Evolutionary conservation across 2,888 invertebrate species (phyloP).

Genomic region (Bimastos eiseni): DNA sequence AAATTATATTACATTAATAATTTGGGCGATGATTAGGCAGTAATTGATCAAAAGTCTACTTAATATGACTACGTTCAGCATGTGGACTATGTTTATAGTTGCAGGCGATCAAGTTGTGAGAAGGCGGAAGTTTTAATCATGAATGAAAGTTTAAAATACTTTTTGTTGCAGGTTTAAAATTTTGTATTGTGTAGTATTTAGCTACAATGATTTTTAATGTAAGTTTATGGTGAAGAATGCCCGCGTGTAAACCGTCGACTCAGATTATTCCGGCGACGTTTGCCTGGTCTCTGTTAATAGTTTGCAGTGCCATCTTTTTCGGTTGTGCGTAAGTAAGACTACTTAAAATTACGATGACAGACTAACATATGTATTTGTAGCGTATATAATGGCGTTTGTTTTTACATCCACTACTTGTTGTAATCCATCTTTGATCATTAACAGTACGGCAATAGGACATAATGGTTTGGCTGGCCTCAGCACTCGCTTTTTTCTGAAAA

Average conservation of each 20-base stretch:
- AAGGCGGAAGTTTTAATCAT: constrained; percentile 13
- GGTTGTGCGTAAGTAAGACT: constrained; percentile 37
- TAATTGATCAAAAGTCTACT: background rate
- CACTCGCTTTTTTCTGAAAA: no score
- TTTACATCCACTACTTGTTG: no score
- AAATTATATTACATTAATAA: background rate
- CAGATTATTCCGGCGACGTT: constrained; percentile 34
- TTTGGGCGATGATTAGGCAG: background rate
- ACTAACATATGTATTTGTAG: background rate
- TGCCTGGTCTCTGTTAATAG: constrained; percentile 35
- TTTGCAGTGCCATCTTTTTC: constrained; percentile 33
- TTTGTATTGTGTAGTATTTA: background rate
- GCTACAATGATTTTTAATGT: background rate
- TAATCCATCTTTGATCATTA: no score
- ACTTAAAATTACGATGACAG: background rate
- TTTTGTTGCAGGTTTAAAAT: background rate
- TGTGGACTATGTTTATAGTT: constrained; percentile 13
- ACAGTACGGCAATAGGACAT: no score
- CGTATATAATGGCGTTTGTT: no score
- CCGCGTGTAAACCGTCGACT: constrained; percentile 27
- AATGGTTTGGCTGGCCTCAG: no score
- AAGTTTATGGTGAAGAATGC: background rate
- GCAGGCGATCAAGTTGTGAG: background rate
- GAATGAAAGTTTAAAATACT: constrained; percentile 13
- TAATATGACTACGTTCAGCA: background rate